These are phyloP conservation scores for Danio jaintianensis DNA, from an alignment of 2,797 vertebrate genomes.

Conservation along the genomic window DNA sequence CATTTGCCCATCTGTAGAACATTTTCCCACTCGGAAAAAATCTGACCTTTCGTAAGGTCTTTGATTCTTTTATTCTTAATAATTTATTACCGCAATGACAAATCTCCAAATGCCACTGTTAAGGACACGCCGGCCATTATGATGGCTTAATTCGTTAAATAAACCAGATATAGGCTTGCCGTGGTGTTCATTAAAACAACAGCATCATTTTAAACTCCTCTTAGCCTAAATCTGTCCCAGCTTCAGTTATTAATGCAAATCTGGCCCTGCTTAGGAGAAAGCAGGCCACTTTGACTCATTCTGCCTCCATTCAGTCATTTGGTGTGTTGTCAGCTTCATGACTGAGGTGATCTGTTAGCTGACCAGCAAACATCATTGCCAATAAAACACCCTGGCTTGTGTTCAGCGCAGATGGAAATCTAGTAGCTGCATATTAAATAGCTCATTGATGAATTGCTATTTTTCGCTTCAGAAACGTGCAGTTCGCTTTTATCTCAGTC, in stretches of 20 bases:
- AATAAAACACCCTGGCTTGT: slow-evolving; percentile 11
- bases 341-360: slow-evolving; percentile 42
- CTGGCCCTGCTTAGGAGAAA: slow-evolving; percentile 17
- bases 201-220: slow-evolving; percentile 29
- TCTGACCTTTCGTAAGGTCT: slow-evolving; percentile 3
- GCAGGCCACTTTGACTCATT: slow-evolving; percentile 2
- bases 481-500: neutral
- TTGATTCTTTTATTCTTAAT: neutral
- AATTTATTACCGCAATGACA: slow-evolving; percentile 22
- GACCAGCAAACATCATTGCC: slow-evolving; percentile 27
- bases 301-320: slow-evolving; percentile 24
- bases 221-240: slow-evolving; percentile 33
- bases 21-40: neutral
- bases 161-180: neutral
- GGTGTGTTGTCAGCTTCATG: slow-evolving; percentile 42
- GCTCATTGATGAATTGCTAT: slow-evolving; percentile 26
- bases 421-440: slow-evolving; percentile 45
- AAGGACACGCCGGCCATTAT: slow-evolving; percentile 28
- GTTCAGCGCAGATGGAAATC: slow-evolving; percentile 22
- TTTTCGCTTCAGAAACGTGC: slow-evolving; percentile 12
- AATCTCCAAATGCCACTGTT: slow-evolving; percentile 25
- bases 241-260: slow-evolving; percentile 42
- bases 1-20: too few relatives aligned
- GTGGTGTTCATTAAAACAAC: slow-evolving; percentile 31
- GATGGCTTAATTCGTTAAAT: slow-evolving; percentile 32